Percentiles rank a stretch among this genome's conserved stretches.
Evolutionary conservation across 2,888 invertebrate genomes (phyloP).

Genomic region (Mallateleia sp.): DNA sequence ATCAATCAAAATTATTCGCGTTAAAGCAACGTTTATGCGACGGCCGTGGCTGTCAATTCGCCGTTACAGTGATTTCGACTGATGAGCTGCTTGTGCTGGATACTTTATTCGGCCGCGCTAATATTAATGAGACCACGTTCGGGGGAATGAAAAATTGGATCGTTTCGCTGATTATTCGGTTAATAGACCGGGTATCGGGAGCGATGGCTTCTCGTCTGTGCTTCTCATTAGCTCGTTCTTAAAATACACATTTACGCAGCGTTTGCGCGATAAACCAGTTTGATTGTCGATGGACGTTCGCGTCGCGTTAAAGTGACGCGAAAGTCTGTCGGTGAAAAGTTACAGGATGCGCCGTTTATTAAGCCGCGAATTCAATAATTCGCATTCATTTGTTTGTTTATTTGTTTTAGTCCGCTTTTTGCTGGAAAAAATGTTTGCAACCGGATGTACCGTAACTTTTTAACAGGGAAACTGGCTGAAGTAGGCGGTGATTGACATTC

Average conservation of each 20-base stretch:
- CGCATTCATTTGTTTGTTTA: no score
- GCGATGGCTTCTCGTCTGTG: background rate
- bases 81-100: background rate
- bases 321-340: constrained; percentile 36
- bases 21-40: constrained; percentile 39
- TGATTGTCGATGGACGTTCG: constrained; percentile 34
- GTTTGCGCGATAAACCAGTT: constrained; percentile 45
- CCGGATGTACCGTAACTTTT: no score
- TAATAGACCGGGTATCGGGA: constrained; percentile 37
- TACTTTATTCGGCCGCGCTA: constrained; percentile 1
- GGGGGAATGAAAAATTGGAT: background rate
- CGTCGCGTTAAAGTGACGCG: constrained; percentile 26
- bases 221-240: constrained; percentile 19
- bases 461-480: no score
- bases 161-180: constrained; percentile 3
- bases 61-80: constrained; percentile 5
- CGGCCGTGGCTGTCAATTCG: constrained; percentile 30
- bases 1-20: constrained; percentile 65
- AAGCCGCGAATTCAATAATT: no score
- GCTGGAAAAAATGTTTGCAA: no score
- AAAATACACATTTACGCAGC: background rate
- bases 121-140: background rate
- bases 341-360: background rate
- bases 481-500: no score
- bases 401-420: background rate